Conservation (phyloP, 2,888 invertebrate species). For the Ctenicera cuprea region DNA sequence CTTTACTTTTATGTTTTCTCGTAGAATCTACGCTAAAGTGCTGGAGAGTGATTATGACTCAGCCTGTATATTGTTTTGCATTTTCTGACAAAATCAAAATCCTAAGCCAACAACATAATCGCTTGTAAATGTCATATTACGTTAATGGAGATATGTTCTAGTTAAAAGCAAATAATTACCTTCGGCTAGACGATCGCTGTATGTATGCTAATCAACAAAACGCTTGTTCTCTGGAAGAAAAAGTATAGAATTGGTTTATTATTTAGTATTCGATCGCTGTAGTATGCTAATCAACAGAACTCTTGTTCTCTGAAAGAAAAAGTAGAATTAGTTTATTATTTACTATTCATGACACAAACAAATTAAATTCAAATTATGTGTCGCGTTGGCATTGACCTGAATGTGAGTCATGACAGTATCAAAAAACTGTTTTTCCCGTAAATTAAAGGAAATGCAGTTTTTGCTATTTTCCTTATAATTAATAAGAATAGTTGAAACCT, state of each 20-base stretch:
- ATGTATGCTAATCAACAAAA: conserved; percentile 31
- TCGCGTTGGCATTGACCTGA: conserved; percentile 46
- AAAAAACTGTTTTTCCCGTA: conserved; percentile 12
- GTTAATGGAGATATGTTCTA: conserved; percentile 27
- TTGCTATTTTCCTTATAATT: neutral
- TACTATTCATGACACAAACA: conserved; percentile 42
- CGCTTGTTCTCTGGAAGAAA: too few relatives aligned
- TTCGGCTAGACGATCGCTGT: conserved; percentile 29
- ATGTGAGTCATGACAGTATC: conserved; percentile 15
- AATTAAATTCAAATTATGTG: conserved; percentile 45
- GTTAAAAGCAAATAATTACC: conserved; percentile 39
- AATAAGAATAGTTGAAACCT: neutral
- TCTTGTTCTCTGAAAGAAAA: conserved; percentile 28
- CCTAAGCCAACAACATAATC: too few relatives aligned
- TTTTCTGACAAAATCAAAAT: too few relatives aligned
- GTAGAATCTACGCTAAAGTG: too few relatives aligned
- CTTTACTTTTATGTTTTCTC: too few relatives aligned
- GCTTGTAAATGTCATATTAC: conserved; percentile 26
- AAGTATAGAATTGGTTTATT: conserved; percentile 30
- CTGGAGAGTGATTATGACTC: too few relatives aligned
- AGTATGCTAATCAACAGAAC: neutral
- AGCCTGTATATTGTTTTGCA: too few relatives aligned
- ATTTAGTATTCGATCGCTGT: conserved; percentile 35
- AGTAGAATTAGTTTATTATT: conserved; percentile 35
- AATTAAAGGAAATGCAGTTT: conserved; percentile 7